Evolutionary conservation across 2,888 invertebrate genomes (phyloP).

Genomic region (Pogonocherus hispidulus): DNA sequence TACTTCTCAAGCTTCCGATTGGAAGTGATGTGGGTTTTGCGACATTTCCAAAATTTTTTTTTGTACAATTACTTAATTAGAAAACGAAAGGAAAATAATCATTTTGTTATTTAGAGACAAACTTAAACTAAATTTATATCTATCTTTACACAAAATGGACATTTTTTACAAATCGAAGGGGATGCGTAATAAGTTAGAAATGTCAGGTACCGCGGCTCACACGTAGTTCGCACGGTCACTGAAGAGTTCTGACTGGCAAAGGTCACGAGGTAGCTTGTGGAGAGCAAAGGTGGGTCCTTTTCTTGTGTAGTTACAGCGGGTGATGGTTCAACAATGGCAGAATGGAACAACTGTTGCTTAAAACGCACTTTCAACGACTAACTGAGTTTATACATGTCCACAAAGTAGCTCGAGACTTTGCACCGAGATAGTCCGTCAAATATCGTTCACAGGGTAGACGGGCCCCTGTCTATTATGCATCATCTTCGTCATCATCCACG

Average conservation of each 20-base stretch:
- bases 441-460: conserved; percentile 59
- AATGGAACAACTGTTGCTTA: conserved; percentile 37
- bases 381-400: conserved; percentile 51
- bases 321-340: conserved; percentile 39
- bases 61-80: conserved; percentile 55
- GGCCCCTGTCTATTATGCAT: conserved; percentile 66
- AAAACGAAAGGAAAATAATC: conserved; percentile 43
- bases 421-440: conserved; percentile 61
- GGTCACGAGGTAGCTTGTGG: conserved; percentile 63
- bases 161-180: conserved; percentile 70
- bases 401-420: conserved; percentile 65
- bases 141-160: conserved; percentile 71
- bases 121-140: conserved; percentile 69
- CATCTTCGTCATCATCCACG: conserved; percentile 67
- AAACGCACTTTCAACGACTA: conserved; percentile 56
- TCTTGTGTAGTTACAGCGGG: conserved; percentile 33
- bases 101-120: conserved; percentile 55
- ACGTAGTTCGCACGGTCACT: conserved; percentile 62
- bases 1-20: conserved; percentile 37
- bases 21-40: conserved; percentile 47
- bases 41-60: conserved; percentile 52
- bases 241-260: conserved; percentile 57
- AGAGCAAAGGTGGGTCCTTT: conserved; percentile 39
- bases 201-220: conserved; percentile 64
- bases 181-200: conserved; percentile 67